phyloP scores from a whole-genome alignment of 2,797 vertebrate genomes.

The Dendrocincla fuliginosa region DNA sequence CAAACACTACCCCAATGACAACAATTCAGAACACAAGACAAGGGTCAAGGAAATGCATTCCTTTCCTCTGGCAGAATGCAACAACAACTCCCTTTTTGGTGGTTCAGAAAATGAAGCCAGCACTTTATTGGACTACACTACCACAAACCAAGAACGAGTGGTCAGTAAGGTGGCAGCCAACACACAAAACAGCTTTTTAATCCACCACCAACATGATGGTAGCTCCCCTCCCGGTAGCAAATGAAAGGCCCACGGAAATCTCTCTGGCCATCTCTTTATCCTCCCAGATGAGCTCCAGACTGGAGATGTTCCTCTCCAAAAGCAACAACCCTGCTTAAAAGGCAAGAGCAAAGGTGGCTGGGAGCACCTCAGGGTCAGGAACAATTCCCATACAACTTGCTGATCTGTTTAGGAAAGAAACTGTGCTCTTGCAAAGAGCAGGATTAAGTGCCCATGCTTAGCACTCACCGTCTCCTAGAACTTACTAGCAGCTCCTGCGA shows the following conservation, averaged over 20 bases:
- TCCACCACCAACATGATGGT: not conserved
- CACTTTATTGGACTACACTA: not conserved
- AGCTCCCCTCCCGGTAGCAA: not conserved
- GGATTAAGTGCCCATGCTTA: not conserved
- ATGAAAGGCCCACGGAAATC: not conserved
- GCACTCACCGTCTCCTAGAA: not conserved
- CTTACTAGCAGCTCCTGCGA: not conserved
- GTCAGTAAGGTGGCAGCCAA: not conserved
- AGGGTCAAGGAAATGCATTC: not conserved
- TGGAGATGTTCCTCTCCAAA: not conserved
- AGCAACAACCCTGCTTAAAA: not conserved
- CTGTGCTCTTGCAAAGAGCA: not conserved
- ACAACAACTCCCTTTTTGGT: not conserved
- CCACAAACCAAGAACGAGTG: not conserved
- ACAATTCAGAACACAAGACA: not conserved
- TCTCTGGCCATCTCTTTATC: not conserved
- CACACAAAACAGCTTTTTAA: not conserved
- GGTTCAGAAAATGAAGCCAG: constrained; percentile 9
- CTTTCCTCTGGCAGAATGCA: not conserved
- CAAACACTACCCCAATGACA: not conserved
- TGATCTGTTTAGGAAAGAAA: not conserved
- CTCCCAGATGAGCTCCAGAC: not conserved
- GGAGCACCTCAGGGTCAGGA: not conserved
- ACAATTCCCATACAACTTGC: not conserved
- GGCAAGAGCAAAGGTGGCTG: not conserved